Evolutionary conservation across 2,797 vertebrate genomes (phyloP), one percentile per base, ranked within the genome.

Genomic region (Lepilemur ruficaudatus): DNA sequence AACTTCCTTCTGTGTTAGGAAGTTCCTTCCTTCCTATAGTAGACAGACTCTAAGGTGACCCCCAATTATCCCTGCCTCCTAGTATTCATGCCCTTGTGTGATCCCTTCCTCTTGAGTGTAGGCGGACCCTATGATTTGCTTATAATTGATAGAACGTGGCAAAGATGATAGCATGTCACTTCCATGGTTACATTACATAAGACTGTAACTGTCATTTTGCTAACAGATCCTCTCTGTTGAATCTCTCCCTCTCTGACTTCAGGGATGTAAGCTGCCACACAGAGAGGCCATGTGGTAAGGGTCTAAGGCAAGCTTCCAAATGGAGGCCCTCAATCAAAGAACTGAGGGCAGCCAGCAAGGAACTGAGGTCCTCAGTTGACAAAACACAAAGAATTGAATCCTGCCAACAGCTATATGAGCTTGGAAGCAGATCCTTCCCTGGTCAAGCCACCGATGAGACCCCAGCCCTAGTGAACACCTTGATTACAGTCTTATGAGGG

Each of bases 1-100:
- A 59, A 81, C 9, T 84, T 89, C 22, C n/a, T 93, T 78, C 91
- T 78, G 41, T 80, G 25, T 63, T 57, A 38, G 86, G 23, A 55
- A 82, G 38, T 38, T 38, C 38, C 38, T 38, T 38, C 38, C 38
- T 38, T 38, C 38, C 4, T 14, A 15, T 13, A 17, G n/a, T 43
- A 80, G 15, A 91, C 52, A 80, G 15, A 91, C 46, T 83, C 73
- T 87, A 61, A 52, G 38, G 43, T 35, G 57, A 63, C 59, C 41
- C 20, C 12, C 67, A 65, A 0, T 55, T 38, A 57, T 57, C 43
- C 13, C 32, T 76, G 7, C 11, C 41, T 72, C 9, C 0, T 48
- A 30, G 13, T 28, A 69, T 7, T 63, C 35, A 43, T 55, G 38
- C 0, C 13, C 11, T 12, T 46, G 22, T 93, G 30, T 70, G 61